Evolutionary conservation across 2,113 vertebrate species (phyloP), one percentile per base, ranked within the genome.

Genomic region (Laticauda laticaudata): DNA sequence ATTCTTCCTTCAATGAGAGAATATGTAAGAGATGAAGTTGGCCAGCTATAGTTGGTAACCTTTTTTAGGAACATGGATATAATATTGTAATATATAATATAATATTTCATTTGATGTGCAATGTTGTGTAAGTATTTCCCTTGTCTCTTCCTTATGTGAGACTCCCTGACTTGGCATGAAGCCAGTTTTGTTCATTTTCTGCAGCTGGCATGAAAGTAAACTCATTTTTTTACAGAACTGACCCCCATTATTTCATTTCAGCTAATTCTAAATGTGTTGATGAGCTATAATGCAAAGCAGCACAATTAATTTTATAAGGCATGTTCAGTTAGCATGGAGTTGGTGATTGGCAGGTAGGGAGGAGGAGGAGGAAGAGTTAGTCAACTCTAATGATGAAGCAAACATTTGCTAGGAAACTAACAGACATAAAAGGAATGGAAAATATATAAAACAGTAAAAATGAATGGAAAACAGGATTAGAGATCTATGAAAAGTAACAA

Each of bases 151-250:
- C 89, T 90, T 90, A 93, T 93, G 48, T 86, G 92, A 96, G 92
- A n/a, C 69, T 95, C 96, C 89, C 95, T 94, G 95, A 95, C 96
- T 93, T 97, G 97, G 97, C 97, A 96, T 26, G 43, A 92, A 96
- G 97, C 97, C 97, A 98, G 89, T 93, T 95, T 93, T 97, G 95
- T 85, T 96, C 96, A 97, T 97, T 97, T 97, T 97, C 97, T 97
- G 97, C 97, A 98, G 97, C 97, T 97, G 97, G 97, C 97, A 97
- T 97, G 95, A 97, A 96, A 96, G 96, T 97, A 97, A 98, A 97
- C 97, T 97, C 97, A 97, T 97, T 97, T 97, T 81, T 93, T 97
- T 97, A 96, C 96, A 97, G 95, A 98, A 97, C 96, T 98, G 97
- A 97, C 96, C 97, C 96, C 96, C 97, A 96, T 98, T 98, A 97